Conservation (phyloP, 2,797 vertebrate species). For the Orestias chungarensis region DNA sequence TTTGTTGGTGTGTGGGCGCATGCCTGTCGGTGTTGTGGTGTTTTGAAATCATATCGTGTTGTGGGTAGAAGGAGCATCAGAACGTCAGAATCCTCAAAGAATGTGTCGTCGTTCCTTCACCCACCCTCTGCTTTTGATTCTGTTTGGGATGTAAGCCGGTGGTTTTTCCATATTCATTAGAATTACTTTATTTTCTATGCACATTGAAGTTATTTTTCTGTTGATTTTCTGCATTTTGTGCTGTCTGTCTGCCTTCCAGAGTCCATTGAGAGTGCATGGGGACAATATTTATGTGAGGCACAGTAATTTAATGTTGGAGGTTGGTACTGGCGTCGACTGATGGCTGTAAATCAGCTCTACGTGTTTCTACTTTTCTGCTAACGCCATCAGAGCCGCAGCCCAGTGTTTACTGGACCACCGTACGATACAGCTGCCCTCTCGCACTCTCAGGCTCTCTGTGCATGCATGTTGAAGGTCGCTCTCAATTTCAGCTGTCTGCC, state of each 20-base stretch:
- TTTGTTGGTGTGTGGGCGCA: slow-evolving; percentile 39
- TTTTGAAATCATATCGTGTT: slow-evolving; percentile 25
- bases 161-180: neutral
- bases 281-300: slow-evolving; percentile 99
- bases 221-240: slow-evolving; percentile 52
- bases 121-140: slow-evolving; percentile 24
- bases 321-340: slow-evolving; percentile 86
- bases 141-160: neutral
- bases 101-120: slow-evolving; percentile 34
- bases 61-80: slow-evolving; percentile 18
- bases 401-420: slow-evolving; percentile 78
- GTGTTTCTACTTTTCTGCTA: slow-evolving; percentile 67
- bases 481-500: slow-evolving; percentile 16
- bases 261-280: slow-evolving; percentile 96
- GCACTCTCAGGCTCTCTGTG: slow-evolving; percentile 87
- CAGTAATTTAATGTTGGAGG: slow-evolving; percentile 99
- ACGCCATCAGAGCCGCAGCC: slow-evolving; percentile 71
- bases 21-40: slow-evolving; percentile 28
- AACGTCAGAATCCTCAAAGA: neutral
- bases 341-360: slow-evolving; percentile 58
- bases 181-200: neutral
- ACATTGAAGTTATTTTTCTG: slow-evolving; percentile 12
- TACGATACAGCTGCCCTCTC: slow-evolving; percentile 76
- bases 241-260: slow-evolving; percentile 87
- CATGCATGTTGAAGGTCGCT: slow-evolving; percentile 50